These are phyloP conservation scores for Maconellicoccus hirsutus DNA, from an alignment of 1,140 invertebrate genomes.

Conservation along the genomic window DNA sequence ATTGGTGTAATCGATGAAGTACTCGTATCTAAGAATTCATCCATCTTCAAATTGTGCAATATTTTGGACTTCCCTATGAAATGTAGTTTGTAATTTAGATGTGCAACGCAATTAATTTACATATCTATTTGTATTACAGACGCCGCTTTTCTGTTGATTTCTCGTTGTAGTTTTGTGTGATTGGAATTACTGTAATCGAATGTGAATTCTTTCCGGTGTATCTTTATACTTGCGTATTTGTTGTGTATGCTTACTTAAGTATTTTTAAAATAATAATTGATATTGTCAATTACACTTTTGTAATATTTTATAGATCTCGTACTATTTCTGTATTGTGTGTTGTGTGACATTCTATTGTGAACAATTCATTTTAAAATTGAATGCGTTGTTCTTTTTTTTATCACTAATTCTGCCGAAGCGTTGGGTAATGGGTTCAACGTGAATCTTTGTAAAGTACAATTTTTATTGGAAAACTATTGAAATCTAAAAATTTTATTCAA, in stretches of 20 bases:
- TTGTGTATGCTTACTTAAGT: background rate
- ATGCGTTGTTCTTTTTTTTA: background rate
- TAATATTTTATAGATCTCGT: background rate
- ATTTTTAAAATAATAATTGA: background rate
- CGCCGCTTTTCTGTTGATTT: too few relatives aligned
- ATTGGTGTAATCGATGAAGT: too few relatives aligned
- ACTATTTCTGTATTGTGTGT: background rate
- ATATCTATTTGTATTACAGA: background rate
- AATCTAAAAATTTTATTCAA: too few relatives aligned
- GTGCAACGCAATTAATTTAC: background rate
- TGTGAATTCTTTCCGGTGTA: background rate
- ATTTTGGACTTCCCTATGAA: too few relatives aligned
- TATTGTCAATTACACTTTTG: slow-evolving; percentile 9
- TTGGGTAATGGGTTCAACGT: too few relatives aligned
- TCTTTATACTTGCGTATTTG: background rate
- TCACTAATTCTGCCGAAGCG: too few relatives aligned
- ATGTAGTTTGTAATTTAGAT: background rate
- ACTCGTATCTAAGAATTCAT: too few relatives aligned
- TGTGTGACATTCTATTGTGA: background rate
- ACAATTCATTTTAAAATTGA: background rate
- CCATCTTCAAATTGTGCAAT: too few relatives aligned
- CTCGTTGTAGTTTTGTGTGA: too few relatives aligned
- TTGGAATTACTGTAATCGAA: background rate
- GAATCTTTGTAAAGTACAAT: too few relatives aligned
- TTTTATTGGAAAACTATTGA: too few relatives aligned